Evolutionary conservation across 2,113 vertebrate genomes (phyloP), one percentile per base, ranked within the genome.

Genomic region (Corythoichthys intestinalis): DNA sequence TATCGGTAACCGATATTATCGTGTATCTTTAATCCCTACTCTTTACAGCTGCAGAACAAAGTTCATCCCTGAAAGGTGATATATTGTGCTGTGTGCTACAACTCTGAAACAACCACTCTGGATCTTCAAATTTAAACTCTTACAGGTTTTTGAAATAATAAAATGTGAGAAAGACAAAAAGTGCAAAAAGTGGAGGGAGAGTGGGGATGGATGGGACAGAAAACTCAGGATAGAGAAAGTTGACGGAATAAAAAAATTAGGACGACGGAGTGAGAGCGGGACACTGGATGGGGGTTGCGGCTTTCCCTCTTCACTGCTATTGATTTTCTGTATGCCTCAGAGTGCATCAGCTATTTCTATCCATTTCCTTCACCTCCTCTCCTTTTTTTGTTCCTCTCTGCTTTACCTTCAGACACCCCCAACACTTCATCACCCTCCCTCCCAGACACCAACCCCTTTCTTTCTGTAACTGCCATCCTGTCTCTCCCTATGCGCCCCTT

Each of bases 311-410:
- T 89, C 83, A 86, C 88, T 86, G 75, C 77, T 88, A 90, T 90
- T 83, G 88, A 90, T 90, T 89, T 90, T 86, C 85, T 88, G 85
- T 83, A 85, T 79, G 85, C 78, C 84, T 90, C 83, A 72, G 86
- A 90, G 87, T 86, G 86, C 87, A 89, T 90, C 88, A 88, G 88
- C 87, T 90, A 87, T 88, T 87, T 88, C 88, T 86, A 88, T 87
- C 85, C 83, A 87, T 88, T 89, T 90, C 86, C 88, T 87, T 77
- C 85, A 82, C 75, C 81, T 84, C 76, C 76, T 78, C 74, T 81
- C 80, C 75, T 79, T 50, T 70, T 76, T 78, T 69, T 75, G 52
- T 72, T 70, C 44, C 66, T 38, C 69, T 65, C 61, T 66, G 17
- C 54, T 41, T 52, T 48, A 49, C 57, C 61, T 34, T 54, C 28